Base-by-base conservation (phyloP, 2,888 invertebrate genomes). In the Cinara cedri region DNA sequence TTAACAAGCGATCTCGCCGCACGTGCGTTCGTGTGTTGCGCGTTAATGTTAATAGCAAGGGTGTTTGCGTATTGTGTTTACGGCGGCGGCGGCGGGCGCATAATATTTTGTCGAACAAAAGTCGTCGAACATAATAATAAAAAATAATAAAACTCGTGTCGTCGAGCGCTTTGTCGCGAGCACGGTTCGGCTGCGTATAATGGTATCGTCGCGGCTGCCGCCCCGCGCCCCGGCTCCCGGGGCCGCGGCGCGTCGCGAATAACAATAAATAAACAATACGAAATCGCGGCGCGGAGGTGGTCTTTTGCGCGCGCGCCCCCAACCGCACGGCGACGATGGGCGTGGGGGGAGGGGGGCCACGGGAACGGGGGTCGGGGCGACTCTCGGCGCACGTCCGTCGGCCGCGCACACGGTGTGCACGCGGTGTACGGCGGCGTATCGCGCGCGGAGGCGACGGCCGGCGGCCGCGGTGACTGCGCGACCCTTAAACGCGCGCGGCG, bases 221-320 rank as follows among this genome's bases (percentile, higher is more conserved):
- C n/a, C n/a, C n/a, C n/a, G n/a, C n/a, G n/a, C n/a, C n/a, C n/a
- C n/a, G n/a, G n/a, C n/a, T n/a, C n/a, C n/a, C n/a, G n/a, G n/a
- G n/a, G n/a, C n/a, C n/a, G n/a, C n/a, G n/a, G n/a, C n/a, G n/a
- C n/a, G n/a, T n/a, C n/a, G 2, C 57, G 57, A 51, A 51, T 51
- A 51, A 60, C 14, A 60, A 60, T 60, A 60, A 60, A 26, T 24
- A 60, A 60, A 60, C 60, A 60, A 60, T 60, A 26, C 60, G n/a
- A n/a, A n/a, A n/a, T n/a, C n/a, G n/a, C n/a, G n/a, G 26, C 60
- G 14, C 60, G 16, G 60, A 26, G 60, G 60, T 60, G 60, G 60
- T 60, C 60, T 26, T 34, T 34, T 34, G 34, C 34, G 3, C n/a
- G n/a, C n/a, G n/a, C n/a, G n/a, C n/a, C n/a, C n/a, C n/a, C n/a